phyloP scores from a whole-genome alignment of 2,888 invertebrate species.

The Lapara coniferarum region DNA sequence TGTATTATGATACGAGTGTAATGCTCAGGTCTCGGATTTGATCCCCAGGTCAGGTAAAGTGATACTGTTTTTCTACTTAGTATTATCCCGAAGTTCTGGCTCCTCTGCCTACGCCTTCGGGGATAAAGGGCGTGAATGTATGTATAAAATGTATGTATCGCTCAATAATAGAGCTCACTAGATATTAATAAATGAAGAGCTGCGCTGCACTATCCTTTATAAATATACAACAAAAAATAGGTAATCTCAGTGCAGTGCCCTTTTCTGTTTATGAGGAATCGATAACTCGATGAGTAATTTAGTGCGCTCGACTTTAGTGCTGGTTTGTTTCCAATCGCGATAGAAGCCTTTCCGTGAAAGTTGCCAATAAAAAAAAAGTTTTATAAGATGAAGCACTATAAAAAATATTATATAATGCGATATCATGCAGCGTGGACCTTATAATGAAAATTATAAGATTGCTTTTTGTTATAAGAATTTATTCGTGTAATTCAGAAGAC shows the following conservation, averaged over 20 bases:
- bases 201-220: not conserved
- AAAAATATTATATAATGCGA: not conserved
- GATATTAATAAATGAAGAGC: not conserved
- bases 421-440: not conserved
- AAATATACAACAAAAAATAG: not conserved
- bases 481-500: too few species aligned
- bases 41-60: too few species aligned
- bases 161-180: too few species aligned
- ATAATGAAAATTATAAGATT: not conserved
- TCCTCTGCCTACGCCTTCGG: too few species aligned
- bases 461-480: too few species aligned
- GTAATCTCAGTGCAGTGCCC: conserved; percentile 53
- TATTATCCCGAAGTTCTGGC: too few species aligned
- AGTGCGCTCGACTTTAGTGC: conserved; percentile 55
- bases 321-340: conserved; percentile 50
- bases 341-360: conserved; percentile 43
- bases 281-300: conserved; percentile 68
- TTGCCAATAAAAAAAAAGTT: conserved; percentile 29
- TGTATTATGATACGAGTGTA: too few species aligned
- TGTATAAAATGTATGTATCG: too few species aligned
- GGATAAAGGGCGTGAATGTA: too few species aligned
- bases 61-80: too few species aligned
- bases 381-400: not conserved
- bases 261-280: conserved; percentile 59
- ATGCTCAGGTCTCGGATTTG: too few species aligned